Evolutionary conservation across 2,888 invertebrate genomes (phyloP).

Genomic region (Miltochrista miniata): DNA sequence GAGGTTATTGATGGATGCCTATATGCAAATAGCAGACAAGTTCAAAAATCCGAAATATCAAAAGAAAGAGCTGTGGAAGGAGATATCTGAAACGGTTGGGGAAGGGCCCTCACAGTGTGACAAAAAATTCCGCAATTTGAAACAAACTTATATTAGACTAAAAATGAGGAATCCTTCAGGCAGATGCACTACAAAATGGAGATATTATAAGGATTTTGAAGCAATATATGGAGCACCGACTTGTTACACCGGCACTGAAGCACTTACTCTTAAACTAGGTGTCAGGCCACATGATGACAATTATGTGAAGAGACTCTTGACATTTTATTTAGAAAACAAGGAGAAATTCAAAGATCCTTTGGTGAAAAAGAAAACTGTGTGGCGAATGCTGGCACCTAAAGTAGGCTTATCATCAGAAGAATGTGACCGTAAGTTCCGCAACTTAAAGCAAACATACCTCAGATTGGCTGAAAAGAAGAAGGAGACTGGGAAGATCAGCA

Average conservation of each 20-base stretch:
- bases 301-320: constrained; percentile 64
- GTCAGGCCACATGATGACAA: constrained; percentile 52
- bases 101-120: constrained; percentile 63
- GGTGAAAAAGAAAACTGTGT: constrained; percentile 64
- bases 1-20: constrained; percentile 59
- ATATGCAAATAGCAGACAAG: constrained; percentile 63
- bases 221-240: constrained; percentile 48
- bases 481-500: constrained; percentile 56
- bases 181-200: constrained; percentile 63
- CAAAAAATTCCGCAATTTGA: constrained; percentile 73
- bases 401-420: constrained; percentile 65
- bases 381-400: constrained; percentile 59
- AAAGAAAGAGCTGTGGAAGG: constrained; percentile 74
- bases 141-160: constrained; percentile 69
- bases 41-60: constrained; percentile 67
- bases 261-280: constrained; percentile 25
- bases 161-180: constrained; percentile 58
- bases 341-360: constrained; percentile 65
- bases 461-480: constrained; percentile 60
- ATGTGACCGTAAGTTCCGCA: constrained; percentile 73
- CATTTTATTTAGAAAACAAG: constrained; percentile 67
- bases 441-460: constrained; percentile 73
- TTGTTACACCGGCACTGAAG: constrained; percentile 7
- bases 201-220: constrained; percentile 71
- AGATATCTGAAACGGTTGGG: constrained; percentile 60